Percentiles rank a stretch among this genome's conserved stretches.
phyloP scores from a whole-genome alignment of 2,888 invertebrate species.

The Acronicta psi region DNA sequence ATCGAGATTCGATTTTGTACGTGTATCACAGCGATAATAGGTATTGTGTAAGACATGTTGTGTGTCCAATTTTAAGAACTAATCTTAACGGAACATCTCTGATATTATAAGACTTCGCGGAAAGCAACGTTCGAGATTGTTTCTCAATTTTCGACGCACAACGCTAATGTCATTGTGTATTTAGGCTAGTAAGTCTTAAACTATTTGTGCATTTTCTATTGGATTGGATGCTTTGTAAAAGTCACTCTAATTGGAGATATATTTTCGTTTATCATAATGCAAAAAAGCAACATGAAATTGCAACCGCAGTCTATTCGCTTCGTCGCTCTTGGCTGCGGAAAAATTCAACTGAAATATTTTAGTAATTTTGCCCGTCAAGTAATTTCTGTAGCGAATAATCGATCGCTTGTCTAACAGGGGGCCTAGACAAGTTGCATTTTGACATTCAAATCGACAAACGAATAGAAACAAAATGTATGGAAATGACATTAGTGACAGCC shows the following conservation, averaged over 20 bases:
- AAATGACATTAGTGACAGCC: no score
- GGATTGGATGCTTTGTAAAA: slow-evolving; percentile 78
- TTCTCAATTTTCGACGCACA: slow-evolving; percentile 70
- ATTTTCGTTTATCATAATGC: slow-evolving; percentile 35
- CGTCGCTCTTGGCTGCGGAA: slow-evolving; percentile 28
- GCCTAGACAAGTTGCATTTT: no score
- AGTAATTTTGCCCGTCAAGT: slow-evolving; percentile 27
- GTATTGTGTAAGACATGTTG: slow-evolving; percentile 75
- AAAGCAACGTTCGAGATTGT: slow-evolving; percentile 61
- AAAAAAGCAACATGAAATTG: slow-evolving; percentile 39
- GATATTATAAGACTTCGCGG: slow-evolving; percentile 32
- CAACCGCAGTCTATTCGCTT: slow-evolving; percentile 39
- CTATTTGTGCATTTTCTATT: slow-evolving; percentile 78
- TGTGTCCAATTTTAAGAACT: slow-evolving; percentile 71
- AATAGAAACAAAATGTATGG: no score
- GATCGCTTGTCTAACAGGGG: slow-evolving; percentile 35
- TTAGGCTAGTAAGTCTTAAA: slow-evolving; percentile 76
- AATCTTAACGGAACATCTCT: slow-evolving; percentile 62
- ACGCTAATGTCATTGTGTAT: slow-evolving; percentile 71
- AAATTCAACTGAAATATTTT: slow-evolving; percentile 32
- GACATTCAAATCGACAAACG: no score
- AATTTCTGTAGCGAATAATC: slow-evolving; percentile 30
- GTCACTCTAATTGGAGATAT: slow-evolving; percentile 47
- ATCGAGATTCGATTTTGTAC: slow-evolving; percentile 77
- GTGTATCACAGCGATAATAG: slow-evolving; percentile 89